Evolutionary conservation across 2,113 vertebrate species (phyloP).

Genomic region (Colistium nudipinnis): DNA sequence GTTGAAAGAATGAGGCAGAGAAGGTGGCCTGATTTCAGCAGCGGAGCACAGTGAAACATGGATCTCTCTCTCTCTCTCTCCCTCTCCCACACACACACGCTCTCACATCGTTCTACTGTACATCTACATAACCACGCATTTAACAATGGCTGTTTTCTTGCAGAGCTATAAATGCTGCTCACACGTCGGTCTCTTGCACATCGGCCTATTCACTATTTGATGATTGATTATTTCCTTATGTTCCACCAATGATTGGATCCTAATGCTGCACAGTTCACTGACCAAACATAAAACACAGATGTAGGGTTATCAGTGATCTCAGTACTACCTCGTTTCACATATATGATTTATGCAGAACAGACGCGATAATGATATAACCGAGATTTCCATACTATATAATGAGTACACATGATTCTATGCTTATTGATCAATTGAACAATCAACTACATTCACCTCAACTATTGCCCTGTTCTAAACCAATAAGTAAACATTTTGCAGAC

Average conservation of each 20-base stretch:
- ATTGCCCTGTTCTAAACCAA: too few species aligned
- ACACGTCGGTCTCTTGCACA: constrained; percentile 32
- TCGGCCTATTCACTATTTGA: constrained; percentile 55
- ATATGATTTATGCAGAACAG: constrained; percentile 38
- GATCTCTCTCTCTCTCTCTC: constrained; percentile 1
- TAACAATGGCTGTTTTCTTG: constrained; percentile 41
- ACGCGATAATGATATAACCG: too few species aligned
- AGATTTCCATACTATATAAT: too few species aligned
- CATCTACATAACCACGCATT: constrained; percentile 18
- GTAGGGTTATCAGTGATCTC: constrained; percentile 32
- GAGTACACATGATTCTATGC: too few species aligned
- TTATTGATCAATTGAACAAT: too few species aligned
- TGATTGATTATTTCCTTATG: constrained; percentile 59
- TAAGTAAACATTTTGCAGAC: too few species aligned
- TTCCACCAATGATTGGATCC: constrained; percentile 55
- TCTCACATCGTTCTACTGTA: constrained; percentile 15
- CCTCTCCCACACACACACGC: constrained; percentile 3
- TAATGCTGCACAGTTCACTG: constrained; percentile 32
- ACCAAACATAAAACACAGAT: constrained; percentile 51
- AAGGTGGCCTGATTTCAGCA: constrained; percentile 42
- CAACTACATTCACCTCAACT: too few species aligned
- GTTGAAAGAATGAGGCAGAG: constrained; percentile 34
- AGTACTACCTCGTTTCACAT: constrained; percentile 6
- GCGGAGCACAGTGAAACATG: constrained; percentile 40
- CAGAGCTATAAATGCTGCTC: constrained; percentile 14